Base-by-base conservation (phyloP, 2,888 invertebrate genomes). In the Eucera pruinosa region DNA sequence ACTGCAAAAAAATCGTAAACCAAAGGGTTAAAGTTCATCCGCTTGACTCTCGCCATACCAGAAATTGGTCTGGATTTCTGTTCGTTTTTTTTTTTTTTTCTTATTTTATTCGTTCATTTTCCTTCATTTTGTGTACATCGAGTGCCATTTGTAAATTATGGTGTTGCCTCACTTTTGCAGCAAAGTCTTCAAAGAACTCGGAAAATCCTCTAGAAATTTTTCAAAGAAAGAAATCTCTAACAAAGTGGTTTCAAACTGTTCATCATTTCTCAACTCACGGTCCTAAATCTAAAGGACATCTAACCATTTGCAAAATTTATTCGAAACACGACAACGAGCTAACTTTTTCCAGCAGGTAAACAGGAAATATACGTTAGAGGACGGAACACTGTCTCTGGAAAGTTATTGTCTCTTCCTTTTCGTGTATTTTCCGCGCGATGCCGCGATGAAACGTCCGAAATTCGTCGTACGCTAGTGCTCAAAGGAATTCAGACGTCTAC, bases 401-500 rank as follows among this genome's bases (percentile, higher is more conserved):
- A 23, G 4, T 20, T 15, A 2, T 65, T 7, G 20, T 27, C 41
- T 13, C n/a, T n/a, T 64, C 6, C n/a, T 27, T 47, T 25, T 33
- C 9, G 0, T 41, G 13, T 33, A 23, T 50, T 36, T 52, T 45
- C 23, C 23, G 9, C 3, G 2, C 11, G 43, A 15, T 18, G 1
- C n/a, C 2, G 0, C 18, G 1, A 11, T 4, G 1, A 27, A 52
- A 45, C 50, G 43, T 58, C 25, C 15, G 23, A 57, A 27, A 47
- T 5, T 13, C 41, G n/a, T 43, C 13, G 27, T 4, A n/a, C n/a
- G 27, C 9, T 18, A 23, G 9, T 18, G 48, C 20, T 30, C 7
- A 7, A n/a, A 41, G 50, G 36, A 33, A 58, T 67, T 58, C 50
- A 9, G 54, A 47, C 33, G 43, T 33, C 30, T n/a, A 45, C 7